These are phyloP conservation scores for Cyanocitta stelleri DNA, from an alignment of 2,113 vertebrate species.

Conservation along the genomic window DNA sequence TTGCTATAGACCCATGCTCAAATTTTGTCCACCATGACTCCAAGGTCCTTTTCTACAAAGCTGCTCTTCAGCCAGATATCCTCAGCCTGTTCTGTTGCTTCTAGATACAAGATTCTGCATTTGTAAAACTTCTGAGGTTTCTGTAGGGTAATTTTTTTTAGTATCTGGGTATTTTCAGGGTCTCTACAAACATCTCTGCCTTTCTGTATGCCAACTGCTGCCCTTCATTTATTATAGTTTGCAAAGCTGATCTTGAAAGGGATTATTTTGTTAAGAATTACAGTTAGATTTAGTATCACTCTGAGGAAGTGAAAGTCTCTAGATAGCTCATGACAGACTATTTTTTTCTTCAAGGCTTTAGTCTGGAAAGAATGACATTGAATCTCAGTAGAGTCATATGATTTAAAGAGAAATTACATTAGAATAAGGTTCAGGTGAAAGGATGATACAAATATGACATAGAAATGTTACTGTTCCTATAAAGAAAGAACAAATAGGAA, in stretches of 20 bases:
- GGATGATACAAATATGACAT: background rate
- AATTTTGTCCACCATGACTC: background rate
- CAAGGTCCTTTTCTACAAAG: background rate
- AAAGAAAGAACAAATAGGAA: background rate
- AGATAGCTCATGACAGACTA: background rate
- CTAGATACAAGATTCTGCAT: background rate
- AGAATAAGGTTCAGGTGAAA: background rate
- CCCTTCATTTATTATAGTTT: background rate
- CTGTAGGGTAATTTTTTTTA: background rate
- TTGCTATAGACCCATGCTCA: accelerated
- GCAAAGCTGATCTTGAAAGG: background rate
- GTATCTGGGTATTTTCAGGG: accelerated
- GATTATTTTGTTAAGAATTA: background rate
- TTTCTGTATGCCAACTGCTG: background rate
- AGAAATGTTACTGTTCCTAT: background rate
- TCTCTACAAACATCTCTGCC: background rate
- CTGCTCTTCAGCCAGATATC: background rate
- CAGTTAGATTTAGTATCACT: background rate
- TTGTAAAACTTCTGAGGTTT: background rate
- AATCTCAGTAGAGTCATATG: background rate
- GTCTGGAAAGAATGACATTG: background rate
- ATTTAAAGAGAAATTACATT: background rate
- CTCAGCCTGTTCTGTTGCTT: background rate
- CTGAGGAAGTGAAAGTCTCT: background rate
- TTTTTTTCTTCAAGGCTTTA: background rate